A percentile compares a stretch with the other conserved stretches of the same genome.
Conservation (phyloP, 2,113 vertebrate species). For the Etheostoma cragini region DNA sequence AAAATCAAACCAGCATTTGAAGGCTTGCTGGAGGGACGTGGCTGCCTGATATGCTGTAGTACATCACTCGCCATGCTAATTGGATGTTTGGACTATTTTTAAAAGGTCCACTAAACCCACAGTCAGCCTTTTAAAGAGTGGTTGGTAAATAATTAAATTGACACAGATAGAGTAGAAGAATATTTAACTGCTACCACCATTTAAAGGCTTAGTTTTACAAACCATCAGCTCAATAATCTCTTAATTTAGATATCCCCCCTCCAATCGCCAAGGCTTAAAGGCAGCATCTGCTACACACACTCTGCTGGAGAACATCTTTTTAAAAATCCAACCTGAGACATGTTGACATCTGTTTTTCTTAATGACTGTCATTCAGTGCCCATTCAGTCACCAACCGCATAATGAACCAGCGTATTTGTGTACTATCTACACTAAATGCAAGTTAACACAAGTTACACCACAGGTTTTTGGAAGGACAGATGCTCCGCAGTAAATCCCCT, state of each 20-base stretch:
- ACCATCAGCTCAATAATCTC: slow-evolving; percentile 71
- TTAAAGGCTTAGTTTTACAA: slow-evolving; percentile 68
- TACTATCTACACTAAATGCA: slow-evolving; percentile 12
- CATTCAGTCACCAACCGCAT: slow-evolving; percentile 36
- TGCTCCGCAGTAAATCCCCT: neutral
- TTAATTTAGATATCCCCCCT: slow-evolving; percentile 69
- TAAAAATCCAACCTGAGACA: slow-evolving; percentile 70
- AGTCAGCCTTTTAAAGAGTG: slow-evolving; percentile 50
- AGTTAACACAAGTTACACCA: slow-evolving; percentile 4
- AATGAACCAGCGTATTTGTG: slow-evolving; percentile 22
- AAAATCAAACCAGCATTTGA: slow-evolving; percentile 63
- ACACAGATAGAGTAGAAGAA: slow-evolving; percentile 69
- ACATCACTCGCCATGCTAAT: slow-evolving; percentile 57
- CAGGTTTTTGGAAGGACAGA: slow-evolving; percentile 30
- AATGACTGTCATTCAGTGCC: slow-evolving; percentile 66
- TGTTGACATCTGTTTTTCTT: slow-evolving; percentile 73
- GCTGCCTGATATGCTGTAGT: slow-evolving; percentile 48
- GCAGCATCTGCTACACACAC: slow-evolving; percentile 67
- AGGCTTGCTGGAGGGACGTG: slow-evolving; percentile 57
- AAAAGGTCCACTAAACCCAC: slow-evolving; percentile 55
- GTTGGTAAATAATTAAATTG: slow-evolving; percentile 74
- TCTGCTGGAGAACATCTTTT: slow-evolving; percentile 44
- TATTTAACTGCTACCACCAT: slow-evolving; percentile 71
- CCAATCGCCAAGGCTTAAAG: slow-evolving; percentile 63
- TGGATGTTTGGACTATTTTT: slow-evolving; percentile 73